Conservation (phyloP, 2,113 vertebrate genomes). For the Oophaga pumilio region DNA sequence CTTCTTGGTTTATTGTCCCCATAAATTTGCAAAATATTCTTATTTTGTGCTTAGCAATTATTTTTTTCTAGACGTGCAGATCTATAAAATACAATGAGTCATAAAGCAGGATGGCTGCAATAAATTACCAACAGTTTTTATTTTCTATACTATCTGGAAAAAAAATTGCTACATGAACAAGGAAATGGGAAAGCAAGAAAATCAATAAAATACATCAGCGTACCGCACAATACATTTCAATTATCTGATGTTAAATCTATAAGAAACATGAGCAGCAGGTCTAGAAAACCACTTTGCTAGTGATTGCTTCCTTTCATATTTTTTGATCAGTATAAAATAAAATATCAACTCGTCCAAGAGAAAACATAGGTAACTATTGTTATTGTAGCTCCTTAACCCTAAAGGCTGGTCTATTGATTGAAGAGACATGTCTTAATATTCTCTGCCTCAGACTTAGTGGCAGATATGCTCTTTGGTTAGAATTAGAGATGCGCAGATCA, state of each 20-base stretch:
- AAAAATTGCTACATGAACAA: conserved; percentile 25
- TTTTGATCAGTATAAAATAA: conserved; percentile 1
- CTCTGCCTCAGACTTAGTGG: not conserved
- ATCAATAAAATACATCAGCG: conserved; percentile 52
- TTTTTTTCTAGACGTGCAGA: not conserved
- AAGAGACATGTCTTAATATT: not conserved
- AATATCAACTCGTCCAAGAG: conserved; percentile 4
- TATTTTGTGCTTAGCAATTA: not conserved
- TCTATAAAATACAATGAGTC: not conserved
- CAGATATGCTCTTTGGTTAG: not conserved
- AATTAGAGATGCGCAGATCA: not conserved
- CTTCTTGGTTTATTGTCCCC: not conserved
- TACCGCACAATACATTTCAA: conserved; percentile 49
- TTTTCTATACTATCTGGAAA: not conserved
- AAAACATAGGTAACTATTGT: conserved; percentile 12
- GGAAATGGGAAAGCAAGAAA: conserved; percentile 45
- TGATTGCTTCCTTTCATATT: conserved; percentile 43
- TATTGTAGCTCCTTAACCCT: conserved; percentile 2
- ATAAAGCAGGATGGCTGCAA: not conserved
- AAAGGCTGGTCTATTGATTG: not conserved
- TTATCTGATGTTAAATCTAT: conserved; percentile 52
- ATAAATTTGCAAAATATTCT: not conserved
- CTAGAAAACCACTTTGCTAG: conserved; percentile 37
- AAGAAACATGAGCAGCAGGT: not conserved
- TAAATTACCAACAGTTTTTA: conserved; percentile 23